Evolutionary conservation across 1,140 invertebrate genomes (phyloP).

Genomic region (Drosophila sproati): DNA sequence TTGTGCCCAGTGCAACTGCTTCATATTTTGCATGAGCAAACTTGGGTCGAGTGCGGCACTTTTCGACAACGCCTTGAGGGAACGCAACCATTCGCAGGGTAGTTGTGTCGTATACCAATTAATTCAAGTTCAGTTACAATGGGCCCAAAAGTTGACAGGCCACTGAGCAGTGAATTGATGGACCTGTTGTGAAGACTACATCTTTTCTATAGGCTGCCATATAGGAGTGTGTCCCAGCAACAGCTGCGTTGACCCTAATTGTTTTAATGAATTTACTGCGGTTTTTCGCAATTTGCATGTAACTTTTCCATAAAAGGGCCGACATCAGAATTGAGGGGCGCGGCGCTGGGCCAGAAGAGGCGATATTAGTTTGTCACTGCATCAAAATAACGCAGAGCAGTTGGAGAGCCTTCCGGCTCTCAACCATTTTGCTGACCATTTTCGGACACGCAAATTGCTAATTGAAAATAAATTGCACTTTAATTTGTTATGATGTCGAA

Average conservation of each 20-base stretch:
- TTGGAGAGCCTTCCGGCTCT: slow-evolving; percentile 37
- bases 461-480: slow-evolving; percentile 83
- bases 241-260: slow-evolving; percentile 69
- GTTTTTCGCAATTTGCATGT: slow-evolving; percentile 79
- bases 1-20: not conserved
- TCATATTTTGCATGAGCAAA: slow-evolving; percentile 18
- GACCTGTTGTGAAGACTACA: slow-evolving; percentile 27
- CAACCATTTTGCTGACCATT: slow-evolving; percentile 50
- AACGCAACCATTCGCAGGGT: slow-evolving; percentile 25
- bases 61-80: slow-evolving; percentile 29
- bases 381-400: slow-evolving; percentile 44
- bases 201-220: slow-evolving; percentile 1
- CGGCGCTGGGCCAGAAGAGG: not conserved
- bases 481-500: slow-evolving; percentile 70
- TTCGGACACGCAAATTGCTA: slow-evolving; percentile 75
- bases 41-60: slow-evolving; percentile 3
- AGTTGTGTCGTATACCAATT: slow-evolving; percentile 39
- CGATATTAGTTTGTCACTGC: slow-evolving; percentile 56
- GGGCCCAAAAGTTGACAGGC: slow-evolving; percentile 24
- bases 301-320: slow-evolving; percentile 64
- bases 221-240: slow-evolving; percentile 57
- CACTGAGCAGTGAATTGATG: slow-evolving; percentile 5
- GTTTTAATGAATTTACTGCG: slow-evolving; percentile 82
- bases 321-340: slow-evolving; percentile 33
- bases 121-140: slow-evolving; percentile 53